Evolutionary conservation across 2,888 invertebrate species (phyloP).

Genomic region (Dermolepida albohirtum): DNA sequence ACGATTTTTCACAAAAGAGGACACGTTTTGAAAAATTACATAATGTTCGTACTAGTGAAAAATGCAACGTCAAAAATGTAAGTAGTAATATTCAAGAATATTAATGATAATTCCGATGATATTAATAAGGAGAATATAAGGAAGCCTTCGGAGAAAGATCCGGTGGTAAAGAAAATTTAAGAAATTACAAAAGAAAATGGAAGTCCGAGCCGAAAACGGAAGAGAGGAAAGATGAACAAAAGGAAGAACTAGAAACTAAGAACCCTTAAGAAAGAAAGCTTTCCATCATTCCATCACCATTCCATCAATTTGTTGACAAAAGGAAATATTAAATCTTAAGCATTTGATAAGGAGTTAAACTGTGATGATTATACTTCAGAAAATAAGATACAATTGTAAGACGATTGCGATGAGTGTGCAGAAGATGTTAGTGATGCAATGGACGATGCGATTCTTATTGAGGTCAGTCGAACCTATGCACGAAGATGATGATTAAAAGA

Average conservation of each 20-base stretch:
- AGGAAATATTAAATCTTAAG: not conserved
- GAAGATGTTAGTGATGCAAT: not conserved
- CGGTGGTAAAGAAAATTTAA: too few species aligned
- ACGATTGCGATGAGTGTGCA: not conserved
- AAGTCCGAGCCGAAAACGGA: too few species aligned
- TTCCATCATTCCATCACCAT: too few species aligned
- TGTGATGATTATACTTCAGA: not conserved
- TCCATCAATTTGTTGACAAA: not conserved
- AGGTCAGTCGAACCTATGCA: not conserved
- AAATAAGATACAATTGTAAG: not conserved
- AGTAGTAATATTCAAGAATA: not conserved
- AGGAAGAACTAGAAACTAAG: too few species aligned
- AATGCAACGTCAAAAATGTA: constrained; percentile 5
- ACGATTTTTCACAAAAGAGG: not conserved
- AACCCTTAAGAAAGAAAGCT: not conserved
- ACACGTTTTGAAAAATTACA: not conserved
- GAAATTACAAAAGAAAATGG: too few species aligned
- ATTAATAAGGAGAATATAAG: constrained; percentile 22
- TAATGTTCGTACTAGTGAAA: constrained; percentile 24
- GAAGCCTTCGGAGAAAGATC: not conserved
- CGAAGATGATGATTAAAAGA: not conserved
- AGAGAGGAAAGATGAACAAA: not conserved
- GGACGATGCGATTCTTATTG: not conserved
- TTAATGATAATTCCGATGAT: constrained; percentile 1
- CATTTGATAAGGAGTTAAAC: not conserved